These are phyloP conservation scores for Aporrectodea caliginosa DNA, from an alignment of 1,140 invertebrate species.

Conservation along the genomic window DNA sequence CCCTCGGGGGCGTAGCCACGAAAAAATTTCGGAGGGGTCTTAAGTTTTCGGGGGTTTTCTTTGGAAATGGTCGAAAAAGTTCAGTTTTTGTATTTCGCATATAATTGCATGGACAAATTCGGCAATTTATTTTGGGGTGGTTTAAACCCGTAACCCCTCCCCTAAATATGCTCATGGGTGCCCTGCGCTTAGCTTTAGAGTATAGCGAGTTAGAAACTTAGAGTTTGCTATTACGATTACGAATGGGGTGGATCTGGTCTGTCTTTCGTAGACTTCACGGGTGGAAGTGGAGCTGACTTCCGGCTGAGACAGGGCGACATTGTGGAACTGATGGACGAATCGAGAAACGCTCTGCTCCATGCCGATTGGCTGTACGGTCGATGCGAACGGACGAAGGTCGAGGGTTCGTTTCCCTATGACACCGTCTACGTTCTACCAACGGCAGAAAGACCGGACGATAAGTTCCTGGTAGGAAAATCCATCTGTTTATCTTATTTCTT, in stretches of 20 bases:
- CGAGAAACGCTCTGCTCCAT: not conserved
- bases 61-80: no score
- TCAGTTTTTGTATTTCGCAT: no score
- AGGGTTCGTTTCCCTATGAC: conserved; percentile 38
- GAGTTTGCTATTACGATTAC: no score
- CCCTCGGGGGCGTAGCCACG: no score
- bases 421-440: conserved; percentile 39
- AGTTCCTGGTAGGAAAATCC: conserved; percentile 38
- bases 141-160: no score
- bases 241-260: not conserved
- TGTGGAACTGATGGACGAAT: conserved; percentile 36
- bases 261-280: not conserved
- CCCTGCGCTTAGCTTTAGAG: not conserved
- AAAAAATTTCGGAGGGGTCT: no score
- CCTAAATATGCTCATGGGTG: not conserved
- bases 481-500: no score
- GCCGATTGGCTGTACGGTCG: conserved; percentile 34
- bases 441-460: conserved; percentile 34
- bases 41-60: no score
- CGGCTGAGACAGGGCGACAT: conserved; percentile 25
- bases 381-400: conserved; percentile 34
- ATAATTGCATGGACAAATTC: no score
- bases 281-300: conserved; percentile 2
- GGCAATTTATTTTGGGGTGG: no score
- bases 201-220: not conserved